Conservation (phyloP, 2,113 vertebrate genomes). For the Ahaetulla prasina region DNA sequence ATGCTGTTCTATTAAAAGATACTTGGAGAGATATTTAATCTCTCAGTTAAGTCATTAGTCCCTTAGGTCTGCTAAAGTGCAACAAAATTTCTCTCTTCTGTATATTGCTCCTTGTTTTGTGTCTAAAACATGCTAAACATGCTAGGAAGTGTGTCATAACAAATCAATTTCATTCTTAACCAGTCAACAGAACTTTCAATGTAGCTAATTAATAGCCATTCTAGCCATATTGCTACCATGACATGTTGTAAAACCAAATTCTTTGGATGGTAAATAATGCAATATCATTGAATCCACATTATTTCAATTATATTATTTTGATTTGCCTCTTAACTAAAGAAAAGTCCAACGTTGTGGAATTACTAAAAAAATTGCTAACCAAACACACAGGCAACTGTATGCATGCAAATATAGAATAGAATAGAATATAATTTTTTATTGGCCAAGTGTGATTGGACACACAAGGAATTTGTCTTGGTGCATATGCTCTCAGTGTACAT, state of each 20-base stretch:
- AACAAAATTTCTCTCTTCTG: not conserved
- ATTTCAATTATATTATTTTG: not conserved
- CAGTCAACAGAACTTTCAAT: not conserved
- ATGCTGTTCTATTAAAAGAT: not conserved
- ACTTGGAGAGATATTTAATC: not conserved
- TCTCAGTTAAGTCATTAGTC: not conserved
- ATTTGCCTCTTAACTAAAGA: not conserved
- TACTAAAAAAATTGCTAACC: not conserved
- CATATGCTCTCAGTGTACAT: too few species aligned
- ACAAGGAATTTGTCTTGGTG: too few species aligned
- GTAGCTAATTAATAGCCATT: not conserved
- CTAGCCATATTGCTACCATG: not conserved
- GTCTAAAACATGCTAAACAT: not conserved
- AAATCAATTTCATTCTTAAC: not conserved
- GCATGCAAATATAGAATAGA: constrained; percentile 4
- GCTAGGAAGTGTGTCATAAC: not conserved
- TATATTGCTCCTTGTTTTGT: not conserved
- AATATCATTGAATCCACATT: constrained; percentile 17
- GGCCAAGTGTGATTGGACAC: too few species aligned
- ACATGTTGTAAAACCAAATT: not conserved
- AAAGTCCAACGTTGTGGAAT: not conserved
- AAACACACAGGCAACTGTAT: not conserved
- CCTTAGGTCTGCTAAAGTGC: not conserved
- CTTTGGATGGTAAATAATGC: too few species aligned
- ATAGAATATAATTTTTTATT: too few species aligned